Evolutionary conservation across 2,888 invertebrate genomes (phyloP), one percentile per base, ranked within the genome.

Genomic region (Punctoribates punctum): DNA sequence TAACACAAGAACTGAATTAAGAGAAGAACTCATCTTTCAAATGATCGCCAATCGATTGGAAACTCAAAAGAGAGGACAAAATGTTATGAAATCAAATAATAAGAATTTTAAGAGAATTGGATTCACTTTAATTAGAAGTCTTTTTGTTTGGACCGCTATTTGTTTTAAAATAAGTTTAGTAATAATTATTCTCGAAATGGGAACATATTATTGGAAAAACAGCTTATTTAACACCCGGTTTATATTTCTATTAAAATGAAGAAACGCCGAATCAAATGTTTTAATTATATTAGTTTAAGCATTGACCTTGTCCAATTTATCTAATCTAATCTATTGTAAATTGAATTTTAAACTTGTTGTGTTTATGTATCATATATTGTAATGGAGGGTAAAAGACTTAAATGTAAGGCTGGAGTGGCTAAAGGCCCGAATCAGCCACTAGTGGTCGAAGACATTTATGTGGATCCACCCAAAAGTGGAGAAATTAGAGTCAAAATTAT

Each of bases 321-420:
- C 34, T 34, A 6, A 34, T 34, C 34, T 34, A 34, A 6, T 34
- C 4, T 4, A 34, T 6, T 34, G 4, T 34, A 34, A 34, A 34
- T 6, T 8, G 8, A 6, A 34, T 4, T 34, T n/a, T n/a, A n/a
- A n/a, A n/a, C n/a, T n/a, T n/a, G n/a, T n/a, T n/a, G n/a, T n/a
- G n/a, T n/a, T n/a, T n/a, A n/a, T n/a, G n/a, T n/a, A n/a, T n/a
- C n/a, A n/a, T n/a, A n/a, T n/a, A n/a, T n/a, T n/a, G n/a, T n/a
- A n/a, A n/a, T n/a, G n/a, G n/a, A n/a, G n/a, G n/a, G n/a, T n/a
- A 54, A 65, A 65, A 29, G 65, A 72, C 97, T 99, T 80, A 90
- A 88, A 82, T 99, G 98, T 84, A 89, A 88, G 82, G 99, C 99
- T 25, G 97, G 97, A 1, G 93, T 99, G 23, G 96, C 98, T 6